Evolutionary conservation across 2,113 vertebrate species (phyloP).

Genomic region (Recurvirostra avosetta): DNA sequence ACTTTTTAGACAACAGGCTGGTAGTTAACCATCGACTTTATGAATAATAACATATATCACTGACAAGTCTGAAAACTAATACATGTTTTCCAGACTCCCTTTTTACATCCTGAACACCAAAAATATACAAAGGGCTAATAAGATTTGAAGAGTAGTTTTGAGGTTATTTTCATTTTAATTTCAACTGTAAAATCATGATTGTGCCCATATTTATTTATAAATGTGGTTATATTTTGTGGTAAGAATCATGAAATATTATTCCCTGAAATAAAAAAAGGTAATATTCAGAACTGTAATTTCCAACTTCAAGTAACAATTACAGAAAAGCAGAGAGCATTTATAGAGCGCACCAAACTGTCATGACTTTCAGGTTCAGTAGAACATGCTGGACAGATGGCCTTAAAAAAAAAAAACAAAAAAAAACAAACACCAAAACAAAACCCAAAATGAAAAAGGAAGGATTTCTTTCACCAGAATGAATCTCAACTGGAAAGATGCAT

Average conservation of each 20-base stretch:
- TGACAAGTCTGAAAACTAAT: background rate
- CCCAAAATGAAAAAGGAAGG: no score
- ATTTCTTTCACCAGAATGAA: background rate
- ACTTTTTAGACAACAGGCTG: background rate
- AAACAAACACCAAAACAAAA: background rate
- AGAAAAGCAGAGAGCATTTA: background rate
- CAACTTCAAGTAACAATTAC: background rate
- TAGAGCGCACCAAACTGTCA: background rate
- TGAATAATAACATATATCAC: background rate
- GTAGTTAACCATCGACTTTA: background rate
- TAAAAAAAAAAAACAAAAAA: no score
- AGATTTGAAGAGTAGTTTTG: background rate
- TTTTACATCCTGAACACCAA: background rate
- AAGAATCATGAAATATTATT: background rate
- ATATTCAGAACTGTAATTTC: background rate
- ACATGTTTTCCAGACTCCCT: background rate
- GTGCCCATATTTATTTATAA: background rate
- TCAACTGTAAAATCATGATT: background rate
- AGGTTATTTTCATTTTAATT: background rate
- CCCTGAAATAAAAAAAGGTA: background rate
- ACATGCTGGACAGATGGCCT: background rate
- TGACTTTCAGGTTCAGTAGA: background rate
- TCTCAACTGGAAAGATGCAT: background rate
- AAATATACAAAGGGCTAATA: background rate
- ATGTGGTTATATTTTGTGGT: background rate